Evolutionary conservation across 2,888 invertebrate species (phyloP), one percentile per base, ranked within the genome.

Genomic region (Conistra vaccinii): DNA sequence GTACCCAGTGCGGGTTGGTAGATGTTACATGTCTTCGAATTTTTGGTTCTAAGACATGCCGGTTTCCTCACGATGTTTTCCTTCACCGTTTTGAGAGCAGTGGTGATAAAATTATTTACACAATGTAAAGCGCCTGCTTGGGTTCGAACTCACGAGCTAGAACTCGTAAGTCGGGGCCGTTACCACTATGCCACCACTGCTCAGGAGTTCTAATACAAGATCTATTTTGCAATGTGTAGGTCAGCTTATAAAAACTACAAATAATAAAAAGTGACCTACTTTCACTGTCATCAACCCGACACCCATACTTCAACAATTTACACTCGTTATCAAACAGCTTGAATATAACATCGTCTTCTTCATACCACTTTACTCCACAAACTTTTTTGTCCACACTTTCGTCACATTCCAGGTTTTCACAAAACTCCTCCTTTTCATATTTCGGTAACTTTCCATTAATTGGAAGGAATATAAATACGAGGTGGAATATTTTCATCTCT

Each of bases 311-410:
- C 39, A 94, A 67, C 53, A 96, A 81, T 14, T 90, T 87, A 79
- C 96, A 96, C 84, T 94, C 93, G 69, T 91, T 93, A 35, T 91
- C 84, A 84, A 95, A 96, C n/a, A 91, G 20, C 76, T 88, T 93
- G 12, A 94, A 73, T 0, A 86, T 84, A 51, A 89, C 89, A 0
- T 90, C 90, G 0, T 86, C 84, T 0, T 87, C 88, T 57, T 92
- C 91, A 3, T 86, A 84, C n/a, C n/a, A n/a, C 26, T 91, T 89
- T 0, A 94, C 83, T 0, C 95, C 95, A 80, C 95, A 96, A 1
- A 94, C 93, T 45, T 69, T 77, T 0, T 65, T 63, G 3, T 79
- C 58, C 2, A 67, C 62, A 10, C 69, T 69, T 23, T 81, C 86
- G 35, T 89, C 87, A 67, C 95, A 95, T 1, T 81, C 67, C 0